Conservation (phyloP, 2,797 vertebrate species). For the Craterocephalus amniculus region DNA sequence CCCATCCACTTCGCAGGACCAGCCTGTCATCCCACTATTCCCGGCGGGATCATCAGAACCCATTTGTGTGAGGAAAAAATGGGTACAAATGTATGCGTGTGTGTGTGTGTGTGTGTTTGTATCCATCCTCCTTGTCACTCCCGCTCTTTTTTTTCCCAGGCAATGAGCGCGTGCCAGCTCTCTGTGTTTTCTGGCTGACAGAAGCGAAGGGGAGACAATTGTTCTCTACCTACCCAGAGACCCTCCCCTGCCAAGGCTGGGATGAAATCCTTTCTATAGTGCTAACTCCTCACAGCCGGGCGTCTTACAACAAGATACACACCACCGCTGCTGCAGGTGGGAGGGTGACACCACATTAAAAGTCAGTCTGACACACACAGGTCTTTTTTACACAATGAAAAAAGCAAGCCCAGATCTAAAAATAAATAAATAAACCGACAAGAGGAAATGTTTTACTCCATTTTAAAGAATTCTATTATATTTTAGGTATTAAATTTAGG, state of each 20-base stretch:
- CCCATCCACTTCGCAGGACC: slow-evolving; percentile 63
- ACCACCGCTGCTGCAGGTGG: slow-evolving; percentile 61
- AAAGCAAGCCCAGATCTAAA: neutral
- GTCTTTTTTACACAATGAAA: slow-evolving; percentile 41
- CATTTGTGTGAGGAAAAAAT: slow-evolving; percentile 57
- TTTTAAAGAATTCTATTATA: no score
- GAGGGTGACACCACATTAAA: slow-evolving; percentile 60
- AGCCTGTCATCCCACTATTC: slow-evolving; percentile 67
- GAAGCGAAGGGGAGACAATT: slow-evolving; percentile 74
- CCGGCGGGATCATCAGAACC: slow-evolving; percentile 58
- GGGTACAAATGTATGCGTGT: slow-evolving; percentile 37
- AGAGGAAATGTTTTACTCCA: neutral
- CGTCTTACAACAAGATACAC: slow-evolving; percentile 66
- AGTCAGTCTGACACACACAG: slow-evolving; percentile 60
- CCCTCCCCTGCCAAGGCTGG: slow-evolving; percentile 78
- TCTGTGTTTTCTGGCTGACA: slow-evolving; percentile 81
- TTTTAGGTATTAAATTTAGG: no score
- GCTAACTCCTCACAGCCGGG: slow-evolving; percentile 74
- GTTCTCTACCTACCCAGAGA: slow-evolving; percentile 77
- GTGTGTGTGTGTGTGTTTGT: slow-evolving; percentile 43
- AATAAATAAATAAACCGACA: no score
- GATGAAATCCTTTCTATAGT: slow-evolving; percentile 74
- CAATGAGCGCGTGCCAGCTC: slow-evolving; percentile 75
- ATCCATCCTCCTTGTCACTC: slow-evolving; percentile 61
- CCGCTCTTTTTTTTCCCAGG: slow-evolving; percentile 74